phyloP scores from a whole-genome alignment of 1,140 invertebrate species.

The Oryzaephilus surinamensis region DNA sequence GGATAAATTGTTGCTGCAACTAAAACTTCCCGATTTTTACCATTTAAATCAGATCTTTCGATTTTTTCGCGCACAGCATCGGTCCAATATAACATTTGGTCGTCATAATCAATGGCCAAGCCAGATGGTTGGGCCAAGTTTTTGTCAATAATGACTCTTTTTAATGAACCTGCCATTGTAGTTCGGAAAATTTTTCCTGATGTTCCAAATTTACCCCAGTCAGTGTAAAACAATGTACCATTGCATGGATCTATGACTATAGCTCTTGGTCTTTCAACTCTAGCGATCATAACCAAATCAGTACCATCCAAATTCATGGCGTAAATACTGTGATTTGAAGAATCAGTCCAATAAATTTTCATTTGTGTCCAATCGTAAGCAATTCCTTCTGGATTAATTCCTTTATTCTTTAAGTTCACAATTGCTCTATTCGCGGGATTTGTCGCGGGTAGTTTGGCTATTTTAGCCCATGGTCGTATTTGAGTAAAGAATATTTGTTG shows the following conservation, averaged over 20 bases:
- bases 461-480: constrained; percentile 81
- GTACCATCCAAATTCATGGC: constrained; percentile 86
- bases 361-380: constrained; percentile 95
- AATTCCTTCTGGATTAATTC: constrained; percentile 90
- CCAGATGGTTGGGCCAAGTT: constrained; percentile 93
- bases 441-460: constrained; percentile 65
- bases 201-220: constrained; percentile 88
- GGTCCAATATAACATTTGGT: constrained; percentile 93
- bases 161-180: constrained; percentile 93
- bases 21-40: constrained; percentile 62
- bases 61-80: constrained; percentile 96
- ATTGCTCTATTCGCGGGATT: constrained; percentile 51
- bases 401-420: constrained; percentile 65
- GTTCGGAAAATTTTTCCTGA: constrained; percentile 90
- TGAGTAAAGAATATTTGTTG: constrained; percentile 83
- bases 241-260: constrained; percentile 96
- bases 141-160: constrained; percentile 78
- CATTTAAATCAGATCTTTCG: constrained; percentile 84
- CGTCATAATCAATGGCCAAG: constrained; percentile 91
- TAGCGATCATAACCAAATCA: constrained; percentile 85
- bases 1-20: constrained; percentile 90
- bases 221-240: constrained; percentile 84
- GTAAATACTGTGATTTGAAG: constrained; percentile 86
- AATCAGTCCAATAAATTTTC: constrained; percentile 97
- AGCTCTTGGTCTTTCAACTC: constrained; percentile 85